phyloP scores from a whole-genome alignment of 1,140 invertebrate genomes.

The Philotrypesis tridentata region DNA sequence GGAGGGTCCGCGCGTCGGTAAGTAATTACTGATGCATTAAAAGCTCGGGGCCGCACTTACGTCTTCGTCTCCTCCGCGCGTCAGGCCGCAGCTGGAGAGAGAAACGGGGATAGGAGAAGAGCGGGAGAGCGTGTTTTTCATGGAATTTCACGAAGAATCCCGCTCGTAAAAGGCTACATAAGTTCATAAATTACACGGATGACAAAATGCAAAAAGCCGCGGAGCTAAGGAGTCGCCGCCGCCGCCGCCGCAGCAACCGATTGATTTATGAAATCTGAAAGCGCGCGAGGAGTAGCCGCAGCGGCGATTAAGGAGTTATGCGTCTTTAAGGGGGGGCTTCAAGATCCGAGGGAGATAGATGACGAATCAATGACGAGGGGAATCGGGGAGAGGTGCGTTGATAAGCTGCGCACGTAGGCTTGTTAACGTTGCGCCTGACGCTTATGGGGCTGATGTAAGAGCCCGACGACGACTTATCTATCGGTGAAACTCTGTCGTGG shows the following conservation, averaged over 20 bases:
- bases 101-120: constrained; percentile 15
- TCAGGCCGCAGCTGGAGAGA: constrained; percentile 21
- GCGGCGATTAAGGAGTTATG: constrained; percentile 12
- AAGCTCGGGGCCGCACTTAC: constrained; percentile 42
- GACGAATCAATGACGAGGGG: constrained; percentile 14
- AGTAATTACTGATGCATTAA: constrained; percentile 62
- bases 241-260: too few species aligned
- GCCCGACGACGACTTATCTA: too few species aligned
- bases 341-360: neutral
- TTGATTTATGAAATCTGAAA: constrained; percentile 11
- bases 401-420: too few species aligned
- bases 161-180: constrained; percentile 30
- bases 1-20: constrained; percentile 58
- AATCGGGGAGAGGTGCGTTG: neutral
- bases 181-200: constrained; percentile 40
- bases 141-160: constrained; percentile 43
- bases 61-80: constrained; percentile 15
- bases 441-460: too few species aligned
- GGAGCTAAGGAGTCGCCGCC: neutral
- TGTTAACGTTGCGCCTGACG: too few species aligned
- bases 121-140: constrained; percentile 34
- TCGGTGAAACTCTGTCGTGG: too few species aligned
- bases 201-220: constrained; percentile 25
- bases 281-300: neutral
- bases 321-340: neutral